Base-by-base conservation (phyloP, 64 coral and sea anemone species). In the Dendronephthya gigantea region DNA sequence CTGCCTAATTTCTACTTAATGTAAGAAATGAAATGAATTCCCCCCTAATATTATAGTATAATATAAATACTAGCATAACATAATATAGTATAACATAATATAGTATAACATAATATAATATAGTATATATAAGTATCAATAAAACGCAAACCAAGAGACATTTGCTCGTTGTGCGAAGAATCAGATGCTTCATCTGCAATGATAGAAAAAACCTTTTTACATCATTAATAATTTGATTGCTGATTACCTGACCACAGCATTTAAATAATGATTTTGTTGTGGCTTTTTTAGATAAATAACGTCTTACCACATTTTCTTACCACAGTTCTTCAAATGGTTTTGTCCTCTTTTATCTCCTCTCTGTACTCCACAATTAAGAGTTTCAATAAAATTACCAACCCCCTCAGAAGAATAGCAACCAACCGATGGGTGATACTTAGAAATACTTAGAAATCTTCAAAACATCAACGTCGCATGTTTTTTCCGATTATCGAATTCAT, bases 141-240 rank as follows among this genome's bases (percentile, higher is more conserved):
- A 86, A 86, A 86, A 68, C 62, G 29, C 35, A 86, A 17, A 7
- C 23, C 85, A 39, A 86, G 55, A n/a, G 85, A 86, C n/a, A 86
- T n/a, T 40, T 89, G 82, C 82, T 89, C 81, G 65, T 33, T 89
- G 15, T 83, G 82, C 9, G 81, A 10, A 32, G 82, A 48, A 70
- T n/a, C n/a, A n/a, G n/a, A n/a, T n/a, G n/a, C 81, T 48, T 89
- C 82, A 22, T 89, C 81, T 66, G 50, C 88, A 27, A 89, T 31
- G 19, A 68, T 68, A 9, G 88, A 66, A 59, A 66, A 83, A 83
- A 83, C 62, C 30, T 47, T 84, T 35, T 48, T 56, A 89, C 82
- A 40, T 89, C 28, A 19, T 49, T 14, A 30, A 83, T 49, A 43
- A 89, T 84, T 29, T 33, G 48, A 1, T 65, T 17, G 15, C 49